Conservation (phyloP, 2,888 invertebrate genomes). For the Acrocyrtus sp. region DNA sequence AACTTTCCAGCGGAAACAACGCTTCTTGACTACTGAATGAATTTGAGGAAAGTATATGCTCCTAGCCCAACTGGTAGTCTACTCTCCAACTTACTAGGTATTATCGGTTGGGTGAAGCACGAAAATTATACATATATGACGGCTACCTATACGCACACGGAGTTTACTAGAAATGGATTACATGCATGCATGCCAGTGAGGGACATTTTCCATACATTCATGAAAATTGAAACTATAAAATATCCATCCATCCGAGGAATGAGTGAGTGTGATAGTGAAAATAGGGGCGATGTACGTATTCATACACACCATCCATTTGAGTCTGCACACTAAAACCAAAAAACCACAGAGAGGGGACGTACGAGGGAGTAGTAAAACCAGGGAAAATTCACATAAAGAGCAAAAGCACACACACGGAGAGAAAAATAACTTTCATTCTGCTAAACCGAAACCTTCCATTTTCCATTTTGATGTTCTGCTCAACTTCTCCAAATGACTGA, state of each 20-base stretch:
- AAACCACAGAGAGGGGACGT: conserved; percentile 9
- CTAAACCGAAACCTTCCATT: conserved; percentile 14
- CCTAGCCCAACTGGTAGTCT: no score
- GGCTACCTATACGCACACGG: not conserved
- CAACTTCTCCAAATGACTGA: not conserved
- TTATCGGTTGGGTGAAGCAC: no score
- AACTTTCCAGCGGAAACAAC: conserved; percentile 41
- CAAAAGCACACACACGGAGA: conserved; percentile 1
- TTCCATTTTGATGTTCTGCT: conserved; percentile 9
- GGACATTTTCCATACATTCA: not conserved
- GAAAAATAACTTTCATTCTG: not conserved
- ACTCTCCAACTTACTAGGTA: no score
- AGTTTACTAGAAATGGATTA: not conserved
- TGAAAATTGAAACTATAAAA: not conserved
- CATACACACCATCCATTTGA: no score
- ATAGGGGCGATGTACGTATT: not conserved
- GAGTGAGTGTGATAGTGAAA: no score
- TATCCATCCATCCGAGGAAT: not conserved
- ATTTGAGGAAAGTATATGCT: conserved; percentile 4
- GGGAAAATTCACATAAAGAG: no score
- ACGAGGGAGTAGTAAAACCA: not conserved
- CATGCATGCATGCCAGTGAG: not conserved
- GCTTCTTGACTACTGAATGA: conserved; percentile 51
- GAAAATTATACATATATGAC: no score
- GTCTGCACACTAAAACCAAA: no score